Base-by-base conservation (phyloP, 1,140 invertebrate species). In the Megalonaias nervosa region DNA sequence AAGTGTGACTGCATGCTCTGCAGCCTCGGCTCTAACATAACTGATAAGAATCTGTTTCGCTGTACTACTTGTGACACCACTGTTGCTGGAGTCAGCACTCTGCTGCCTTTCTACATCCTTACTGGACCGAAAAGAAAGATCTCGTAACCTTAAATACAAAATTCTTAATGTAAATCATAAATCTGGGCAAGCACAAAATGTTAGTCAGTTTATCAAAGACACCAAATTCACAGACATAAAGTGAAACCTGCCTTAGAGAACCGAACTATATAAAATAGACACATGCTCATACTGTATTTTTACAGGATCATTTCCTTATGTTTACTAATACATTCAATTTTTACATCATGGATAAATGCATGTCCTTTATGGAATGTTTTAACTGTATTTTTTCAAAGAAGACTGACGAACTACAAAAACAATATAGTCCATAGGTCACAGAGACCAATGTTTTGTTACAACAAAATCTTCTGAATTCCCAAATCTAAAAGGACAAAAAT, bases 1-100 rank as follows among this genome's bases (percentile, higher is more conserved):
- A 13, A 92, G 80, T n/a, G 85, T 74, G 13, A 91, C 71, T n/a
- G 91, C 91, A 84, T 91, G 87, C 12, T 90, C 81, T 21, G 88
- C 89, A 55, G 91, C 90, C 73, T 92, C 91, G 48, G 88, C 88
- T 59, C 90, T 83, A 11, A 90, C 91, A 84, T 92, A 92, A 80
- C 91, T 92, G 67, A 92, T 91, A 15, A 92, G 86, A 19, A 92
- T 87, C 71, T 90, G 89, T 76, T 91, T 90, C 12, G n/a, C 61
- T 1, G 58, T 11, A 55, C 21, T 14, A 6, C 64, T 57, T 65
- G 64, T 58, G 9, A 78, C 61, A 21, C 38, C 61, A 17, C 23
- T 57, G n/a, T 71, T 65, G 62, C 59, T 71, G 23, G 72, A 72
- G 57, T 77, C 78, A 6, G 76, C 72, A 4, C 61, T 56, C 4